Base-by-base conservation (phyloP, 1,140 invertebrate species). In the Aphelenchoides besseyi region DNA sequence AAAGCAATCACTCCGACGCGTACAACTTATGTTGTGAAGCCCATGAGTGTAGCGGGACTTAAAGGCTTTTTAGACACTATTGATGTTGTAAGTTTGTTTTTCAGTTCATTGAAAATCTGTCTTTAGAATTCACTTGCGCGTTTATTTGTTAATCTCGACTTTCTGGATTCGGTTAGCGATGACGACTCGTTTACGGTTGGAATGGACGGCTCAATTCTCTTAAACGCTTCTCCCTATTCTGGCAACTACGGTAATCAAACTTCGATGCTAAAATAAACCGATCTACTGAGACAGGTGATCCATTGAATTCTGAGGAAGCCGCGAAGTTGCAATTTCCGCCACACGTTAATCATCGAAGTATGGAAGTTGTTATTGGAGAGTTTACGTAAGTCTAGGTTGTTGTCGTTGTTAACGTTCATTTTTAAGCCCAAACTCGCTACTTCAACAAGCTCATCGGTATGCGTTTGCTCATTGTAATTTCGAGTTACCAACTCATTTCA, bases 301-400 rank as follows among this genome's bases (percentile, higher is more conserved):
- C 16, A 53, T n/a, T n/a, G 63, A 1, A 12, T 2, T n/a, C 12
- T 2, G 32, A 1, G 26, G 36, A 66, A 23, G 63, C 30, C 2
- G 23, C 55, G 8, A 71, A 68, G 37, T 76, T 76, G 0, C 59
- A 55, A 48, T 76, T 76, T 26, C 74, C 74, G 2, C 57, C 33
- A 3, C 16, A 54, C 18, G 41, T 73, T 2, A 29, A 8, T 9
- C 41, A 29, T 0, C 35, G 62, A 68, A 69, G 36, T 8, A 9
- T 77, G 41, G 75, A 77, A 64, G 71, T 79, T 16, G 53, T 77
- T n/a, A 53, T 77, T 28, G 59, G 79, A 2, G 77, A 77, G 8
- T 63, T 79, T 33, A 70, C 48, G 2, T n/a, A n/a, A n/a, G n/a
- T n/a, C n/a, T n/a, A n/a, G n/a, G n/a, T n/a, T n/a, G n/a, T n/a